These are phyloP conservation scores for Aurelia aurita DNA, from an alignment of 30 jellyfish, hydroid and myxozoan species.

Conservation along the genomic window DNA sequence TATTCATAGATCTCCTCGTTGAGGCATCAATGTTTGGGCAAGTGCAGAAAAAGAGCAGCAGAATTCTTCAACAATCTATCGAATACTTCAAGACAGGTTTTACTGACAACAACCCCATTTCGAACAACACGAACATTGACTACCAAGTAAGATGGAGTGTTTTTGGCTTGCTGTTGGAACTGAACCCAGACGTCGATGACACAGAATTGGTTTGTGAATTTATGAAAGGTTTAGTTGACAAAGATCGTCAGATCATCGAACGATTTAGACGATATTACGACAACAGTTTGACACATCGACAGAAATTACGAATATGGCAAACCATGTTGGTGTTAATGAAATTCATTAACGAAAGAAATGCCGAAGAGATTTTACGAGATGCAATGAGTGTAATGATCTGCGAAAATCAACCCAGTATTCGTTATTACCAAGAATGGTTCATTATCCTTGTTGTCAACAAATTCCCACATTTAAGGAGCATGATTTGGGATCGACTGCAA, in stretches of 20 bases:
- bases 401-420: constrained; percentile 91
- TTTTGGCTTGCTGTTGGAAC: constrained; percentile 22
- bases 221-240: constrained; percentile 39
- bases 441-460: constrained; percentile 37
- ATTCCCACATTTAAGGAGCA: constrained; percentile 29
- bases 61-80: constrained; percentile 49
- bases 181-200: not conserved
- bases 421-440: constrained; percentile 90
- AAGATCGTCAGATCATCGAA: constrained; percentile 52
- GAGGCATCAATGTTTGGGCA: constrained; percentile 88
- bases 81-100: constrained; percentile 30
- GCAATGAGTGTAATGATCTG: constrained; percentile 37
- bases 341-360: constrained; percentile 21
- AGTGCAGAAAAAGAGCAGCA: constrained; percentile 59
- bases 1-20: constrained; percentile 52
- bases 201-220: constrained; percentile 22
- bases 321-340: constrained; percentile 66
- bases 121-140: constrained; percentile 60
- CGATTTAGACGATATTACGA: constrained; percentile 69
- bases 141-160: constrained; percentile 66
- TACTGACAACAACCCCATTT: constrained; percentile 1
- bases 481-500: constrained; percentile 70
- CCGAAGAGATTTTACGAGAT: constrained; percentile 11
- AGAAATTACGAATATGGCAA: constrained; percentile 91
- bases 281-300: constrained; percentile 87